Percentiles rank a stretch among this genome's conserved stretches.
phyloP scores from a whole-genome alignment of 2,113 vertebrate genomes.

The Apistogramma diplotaenia region DNA sequence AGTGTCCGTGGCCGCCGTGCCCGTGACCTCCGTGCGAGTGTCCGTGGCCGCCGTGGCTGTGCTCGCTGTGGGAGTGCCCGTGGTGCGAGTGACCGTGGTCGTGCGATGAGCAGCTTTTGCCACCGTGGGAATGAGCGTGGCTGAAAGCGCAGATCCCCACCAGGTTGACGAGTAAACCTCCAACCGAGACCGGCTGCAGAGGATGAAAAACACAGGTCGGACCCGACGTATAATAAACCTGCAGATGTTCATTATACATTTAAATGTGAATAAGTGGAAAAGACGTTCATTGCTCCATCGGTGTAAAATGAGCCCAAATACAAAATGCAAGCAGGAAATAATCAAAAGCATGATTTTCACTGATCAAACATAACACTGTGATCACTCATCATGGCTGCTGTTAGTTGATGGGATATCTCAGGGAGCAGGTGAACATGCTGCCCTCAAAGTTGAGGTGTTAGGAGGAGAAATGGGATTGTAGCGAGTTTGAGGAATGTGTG shows the following conservation, averaged over 20 bases:
- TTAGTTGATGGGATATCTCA: no score
- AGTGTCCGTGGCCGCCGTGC: constrained; percentile 14
- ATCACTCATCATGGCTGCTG: no score
- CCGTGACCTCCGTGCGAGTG: constrained; percentile 74
- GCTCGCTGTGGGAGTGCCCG: constrained; percentile 65
- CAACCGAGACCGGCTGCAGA: constrained; percentile 91
- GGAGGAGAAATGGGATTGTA: no score
- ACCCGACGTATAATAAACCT: background rate
- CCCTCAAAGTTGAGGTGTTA: no score
- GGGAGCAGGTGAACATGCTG: no score
- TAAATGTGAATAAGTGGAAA: no score
- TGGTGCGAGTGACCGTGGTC: constrained; percentile 83
- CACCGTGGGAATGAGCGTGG: constrained; percentile 85
- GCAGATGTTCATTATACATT: background rate
- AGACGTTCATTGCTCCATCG: no score
- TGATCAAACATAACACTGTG: no score
- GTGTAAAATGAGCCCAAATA: background rate
- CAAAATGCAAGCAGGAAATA: background rate
- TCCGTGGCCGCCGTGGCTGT: constrained; percentile 55
- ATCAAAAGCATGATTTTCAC: background rate
- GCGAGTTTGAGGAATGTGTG: no score
- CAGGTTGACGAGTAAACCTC: constrained; percentile 94
- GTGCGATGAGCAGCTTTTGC: constrained; percentile 81
- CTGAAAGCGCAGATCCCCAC: constrained; percentile 98
- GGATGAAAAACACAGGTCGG: background rate